Percentiles rank a stretch among this genome's conserved stretches.
These are phyloP conservation scores for Drosophila tropicalis DNA, from an alignment of 1,140 invertebrate species.

Conservation along the genomic window DNA sequence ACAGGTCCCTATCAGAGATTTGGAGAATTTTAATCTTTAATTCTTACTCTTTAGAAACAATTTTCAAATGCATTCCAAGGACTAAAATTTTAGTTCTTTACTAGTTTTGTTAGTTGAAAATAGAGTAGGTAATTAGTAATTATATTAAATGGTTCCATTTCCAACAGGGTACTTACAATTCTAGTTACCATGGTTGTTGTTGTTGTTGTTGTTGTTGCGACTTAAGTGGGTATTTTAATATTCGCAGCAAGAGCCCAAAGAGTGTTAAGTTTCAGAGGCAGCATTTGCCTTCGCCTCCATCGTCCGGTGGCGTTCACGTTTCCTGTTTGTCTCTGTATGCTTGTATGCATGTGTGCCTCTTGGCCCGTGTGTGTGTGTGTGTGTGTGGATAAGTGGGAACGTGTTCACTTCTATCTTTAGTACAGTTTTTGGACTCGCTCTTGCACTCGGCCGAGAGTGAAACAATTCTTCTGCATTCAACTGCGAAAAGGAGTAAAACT, in stretches of 20 bases:
- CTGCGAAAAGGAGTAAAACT: constrained; percentile 5
- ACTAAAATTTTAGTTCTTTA: no score
- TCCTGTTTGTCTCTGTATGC: constrained; percentile 52
- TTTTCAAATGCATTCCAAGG: no score
- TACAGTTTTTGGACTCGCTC: constrained; percentile 64
- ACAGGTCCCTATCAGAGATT: no score
- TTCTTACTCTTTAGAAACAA: no score
- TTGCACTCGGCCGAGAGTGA: constrained; percentile 25
- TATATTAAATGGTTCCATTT: background rate
- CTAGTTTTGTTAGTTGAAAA: background rate
- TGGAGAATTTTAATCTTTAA: no score
- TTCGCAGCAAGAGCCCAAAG: constrained; percentile 67
- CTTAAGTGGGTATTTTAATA: constrained; percentile 79
- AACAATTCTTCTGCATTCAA: constrained; percentile 29
- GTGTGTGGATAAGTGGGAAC: constrained; percentile 45
- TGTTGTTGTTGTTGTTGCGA: constrained; percentile 55
- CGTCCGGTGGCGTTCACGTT: constrained; percentile 54
- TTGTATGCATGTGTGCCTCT: constrained; percentile 1
- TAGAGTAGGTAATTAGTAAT: no score
- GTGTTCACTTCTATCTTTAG: constrained; percentile 75
- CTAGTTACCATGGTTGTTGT: constrained; percentile 48
- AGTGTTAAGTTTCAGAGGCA: constrained; percentile 77
- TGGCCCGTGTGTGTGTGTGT: constrained; percentile 16
- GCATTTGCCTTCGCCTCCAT: constrained; percentile 49
- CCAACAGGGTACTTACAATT: constrained; percentile 1